Conservation (phyloP, 23 tunicate species). For the Ciona savignyi region DNA sequence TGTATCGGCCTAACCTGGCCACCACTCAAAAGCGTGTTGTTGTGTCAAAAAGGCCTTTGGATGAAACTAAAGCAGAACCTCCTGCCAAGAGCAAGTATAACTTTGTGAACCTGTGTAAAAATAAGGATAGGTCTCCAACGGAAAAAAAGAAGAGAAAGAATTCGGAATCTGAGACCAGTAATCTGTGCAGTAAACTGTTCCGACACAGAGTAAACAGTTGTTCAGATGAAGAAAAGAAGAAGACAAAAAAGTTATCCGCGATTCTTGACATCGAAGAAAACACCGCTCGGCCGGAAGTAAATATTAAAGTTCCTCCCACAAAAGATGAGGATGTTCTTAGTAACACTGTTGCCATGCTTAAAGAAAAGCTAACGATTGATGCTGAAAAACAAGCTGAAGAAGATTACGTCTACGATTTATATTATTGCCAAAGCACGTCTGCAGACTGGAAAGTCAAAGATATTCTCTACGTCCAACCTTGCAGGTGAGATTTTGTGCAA, state of each 20-base stretch:
- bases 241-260: background rate
- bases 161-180: background rate
- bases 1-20: background rate
- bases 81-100: background rate
- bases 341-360: conserved; percentile 58
- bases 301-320: too few species aligned
- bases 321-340: conserved; percentile 41
- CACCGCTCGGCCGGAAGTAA: background rate
- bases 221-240: background rate
- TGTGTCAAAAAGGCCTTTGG: background rate
- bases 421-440: conserved; percentile 41
- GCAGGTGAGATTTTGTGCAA: conserved; percentile 28
- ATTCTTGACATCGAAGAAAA: conserved; percentile 25
- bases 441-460: conserved; percentile 53
- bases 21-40: background rate
- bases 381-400: conserved; percentile 22
- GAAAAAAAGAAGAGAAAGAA: background rate
- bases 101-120: background rate
- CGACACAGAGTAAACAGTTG: background rate
- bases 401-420: conserved; percentile 69
- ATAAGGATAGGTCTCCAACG: background rate
- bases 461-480: conserved; percentile 66
- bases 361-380: conserved; percentile 34
- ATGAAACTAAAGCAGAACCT: background rate
- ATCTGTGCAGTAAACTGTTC: background rate